A percentile compares a stretch with the other conserved stretches of the same genome.
These are phyloP conservation scores for Mormyrops boulengeri DNA, from an alignment of 2,797 vertebrate genomes.

Conservation along the genomic window DNA sequence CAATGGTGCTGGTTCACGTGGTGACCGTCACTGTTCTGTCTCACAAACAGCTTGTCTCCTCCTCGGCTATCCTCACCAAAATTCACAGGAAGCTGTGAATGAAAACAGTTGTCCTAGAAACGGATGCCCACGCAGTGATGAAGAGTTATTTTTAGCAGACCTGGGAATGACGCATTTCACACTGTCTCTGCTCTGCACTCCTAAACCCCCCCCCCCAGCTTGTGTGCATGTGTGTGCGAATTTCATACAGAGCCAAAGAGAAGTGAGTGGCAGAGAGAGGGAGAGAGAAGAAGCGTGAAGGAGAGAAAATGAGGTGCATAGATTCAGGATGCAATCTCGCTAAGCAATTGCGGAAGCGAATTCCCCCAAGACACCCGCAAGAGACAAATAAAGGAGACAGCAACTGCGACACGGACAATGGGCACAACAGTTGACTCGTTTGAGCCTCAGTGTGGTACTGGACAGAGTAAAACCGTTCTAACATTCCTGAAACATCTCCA, in stretches of 20 bases:
- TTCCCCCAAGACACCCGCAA: background rate
- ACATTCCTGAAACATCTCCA: background rate
- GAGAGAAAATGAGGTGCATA: background rate
- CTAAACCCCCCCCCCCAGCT: background rate
- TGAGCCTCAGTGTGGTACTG: background rate
- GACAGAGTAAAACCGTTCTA: background rate
- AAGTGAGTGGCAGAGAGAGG: background rate
- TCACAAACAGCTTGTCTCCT: background rate
- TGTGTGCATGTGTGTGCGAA: background rate
- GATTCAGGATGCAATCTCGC: constrained; percentile 1
- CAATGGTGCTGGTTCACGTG: background rate
- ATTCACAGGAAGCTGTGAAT: constrained; percentile 14
- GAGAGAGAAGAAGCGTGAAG: background rate
- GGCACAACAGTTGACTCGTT: background rate
- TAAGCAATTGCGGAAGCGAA: background rate
- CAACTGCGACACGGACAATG: background rate
- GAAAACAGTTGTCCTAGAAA: constrained; percentile 17
- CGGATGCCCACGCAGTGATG: constrained; percentile 15
- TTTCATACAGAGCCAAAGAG: background rate
- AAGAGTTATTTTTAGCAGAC: constrained; percentile 22
- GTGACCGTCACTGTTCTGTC: background rate
- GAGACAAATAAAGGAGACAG: constrained; percentile 14
- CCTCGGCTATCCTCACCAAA: background rate
- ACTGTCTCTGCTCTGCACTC: background rate
- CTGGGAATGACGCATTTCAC: constrained; percentile 18